A percentile compares a stretch with the other conserved stretches of the same genome.
These are phyloP conservation scores for Ceyx margarethae DNA, from an alignment of 2,113 vertebrate genomes.

Conservation along the genomic window DNA sequence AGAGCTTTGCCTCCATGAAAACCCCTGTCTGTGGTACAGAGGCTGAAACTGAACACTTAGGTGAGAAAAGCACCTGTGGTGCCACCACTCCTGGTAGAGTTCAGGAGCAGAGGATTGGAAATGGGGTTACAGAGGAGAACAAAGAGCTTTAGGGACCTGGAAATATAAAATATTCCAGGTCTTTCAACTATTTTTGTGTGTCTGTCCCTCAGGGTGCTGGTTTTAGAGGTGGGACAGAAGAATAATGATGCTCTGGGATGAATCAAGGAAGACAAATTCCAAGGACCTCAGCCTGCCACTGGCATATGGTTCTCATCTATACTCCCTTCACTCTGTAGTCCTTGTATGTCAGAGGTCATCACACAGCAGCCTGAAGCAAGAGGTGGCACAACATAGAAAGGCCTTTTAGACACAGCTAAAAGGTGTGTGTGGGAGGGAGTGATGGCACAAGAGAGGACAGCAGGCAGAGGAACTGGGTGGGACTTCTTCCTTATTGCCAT, in stretches of 20 bases:
- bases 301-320: background rate
- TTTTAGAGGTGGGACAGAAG: background rate
- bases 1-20: background rate
- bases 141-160: background rate
- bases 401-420: background rate
- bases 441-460: background rate
- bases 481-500: background rate
- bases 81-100: background rate
- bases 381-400: background rate
- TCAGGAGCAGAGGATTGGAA: background rate
- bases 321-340: background rate
- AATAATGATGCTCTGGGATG: background rate
- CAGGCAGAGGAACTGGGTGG: fast-evolving
- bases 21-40: fast-evolving
- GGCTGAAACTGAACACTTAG: background rate
- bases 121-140: background rate
- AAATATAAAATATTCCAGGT: background rate
- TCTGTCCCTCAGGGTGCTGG: background rate
- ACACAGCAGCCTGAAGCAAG: background rate
- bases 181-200: fast-evolving
- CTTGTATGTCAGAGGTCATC: background rate
- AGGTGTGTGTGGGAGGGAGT: background rate
- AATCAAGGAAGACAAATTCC: background rate
- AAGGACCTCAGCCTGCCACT: background rate
- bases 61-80: background rate